Base-by-base conservation (phyloP, 2,797 vertebrate genomes). In the Heterohyrax brucei region DNA sequence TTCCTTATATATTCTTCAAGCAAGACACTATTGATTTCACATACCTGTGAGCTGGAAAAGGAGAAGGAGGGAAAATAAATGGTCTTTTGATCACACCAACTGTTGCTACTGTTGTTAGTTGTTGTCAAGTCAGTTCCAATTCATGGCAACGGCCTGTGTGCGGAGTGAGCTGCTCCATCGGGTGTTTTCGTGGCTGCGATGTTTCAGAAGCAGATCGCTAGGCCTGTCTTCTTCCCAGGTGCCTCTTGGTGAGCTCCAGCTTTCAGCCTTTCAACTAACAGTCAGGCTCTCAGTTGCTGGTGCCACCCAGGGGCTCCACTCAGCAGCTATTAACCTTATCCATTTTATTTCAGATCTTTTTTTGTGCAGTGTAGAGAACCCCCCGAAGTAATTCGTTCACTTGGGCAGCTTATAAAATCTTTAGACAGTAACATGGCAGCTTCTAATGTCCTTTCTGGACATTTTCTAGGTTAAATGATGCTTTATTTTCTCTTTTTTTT, bases 391-490 rank as follows among this genome's bases (percentile, higher is more conserved):
- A 86, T 30, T 61, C 79, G 48, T 46, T 93, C 30, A 28, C 28
- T 13, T 46, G n/a, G 73, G 79, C 26, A 86, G 3, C 64, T 78
- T 82, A 39, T 24, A 68, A 62, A 73, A 87, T 62, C 78, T 16
- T 56, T 33, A 62, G 28, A 83, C 8, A 66, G 62, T 75, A 64
- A 75, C 48, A 50, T 3, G 46, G 48, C 62, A 68, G 53, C 68
- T 97, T 92, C 46, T 88, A 59, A 80, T 28, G 33, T 75, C n/a
- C 75, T 97, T 86, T 72, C 95, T 94, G 84, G 73, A 92, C 89
- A 78, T 76, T 46, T 28, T 56, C 22, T 94, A 78, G 7, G 24
- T 81, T 84, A 84, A 91, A 70, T 28, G 73, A 46, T 84, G 33
- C 39, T 87, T 84, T 73, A n/a, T 94, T 66, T 44, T 85, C 21